phyloP scores from a whole-genome alignment of 2,113 vertebrate genomes.

The Podarcis raffonei region DNA sequence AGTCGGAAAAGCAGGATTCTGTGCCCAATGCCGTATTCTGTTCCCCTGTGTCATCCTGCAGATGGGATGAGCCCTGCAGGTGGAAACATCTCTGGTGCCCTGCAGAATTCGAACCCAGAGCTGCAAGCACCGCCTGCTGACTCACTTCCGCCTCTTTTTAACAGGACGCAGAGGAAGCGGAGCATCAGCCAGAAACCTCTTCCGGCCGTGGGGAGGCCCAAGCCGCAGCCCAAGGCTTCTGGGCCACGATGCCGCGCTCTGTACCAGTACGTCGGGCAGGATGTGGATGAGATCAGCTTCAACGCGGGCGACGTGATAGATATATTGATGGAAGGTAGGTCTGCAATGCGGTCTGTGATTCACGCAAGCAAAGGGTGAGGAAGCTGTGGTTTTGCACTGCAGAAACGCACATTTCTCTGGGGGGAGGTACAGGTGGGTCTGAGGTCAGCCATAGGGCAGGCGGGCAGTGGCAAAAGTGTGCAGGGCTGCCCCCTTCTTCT shows the following conservation, averaged over 20 bases:
- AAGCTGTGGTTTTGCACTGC: no score
- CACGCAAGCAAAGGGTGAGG: no score
- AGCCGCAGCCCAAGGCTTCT: slow-evolving; percentile 75
- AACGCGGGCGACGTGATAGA: slow-evolving; percentile 87
- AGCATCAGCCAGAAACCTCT: slow-evolving; percentile 85
- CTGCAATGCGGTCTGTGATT: no score
- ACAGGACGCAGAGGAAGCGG: slow-evolving; percentile 87
- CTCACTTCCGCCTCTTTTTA: not conserved
- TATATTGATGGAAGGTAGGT: slow-evolving; percentile 87
- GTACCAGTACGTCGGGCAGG: slow-evolving; percentile 92
- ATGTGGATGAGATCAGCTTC: slow-evolving; percentile 94
- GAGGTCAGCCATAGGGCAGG: no score
- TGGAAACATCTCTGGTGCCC: no score
- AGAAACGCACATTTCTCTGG: no score
- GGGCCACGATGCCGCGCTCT: slow-evolving; percentile 85
- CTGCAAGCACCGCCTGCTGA: not conserved
- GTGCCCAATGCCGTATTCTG: no score
- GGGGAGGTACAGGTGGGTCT: no score
- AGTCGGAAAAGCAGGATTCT: no score
- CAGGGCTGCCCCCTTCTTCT: accelerated
- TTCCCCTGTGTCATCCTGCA: no score
- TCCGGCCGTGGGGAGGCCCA: slow-evolving; percentile 80
- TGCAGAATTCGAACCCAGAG: not conserved
- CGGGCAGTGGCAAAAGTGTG: no score
- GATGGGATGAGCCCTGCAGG: no score